Evolutionary conservation across 1,140 invertebrate species (phyloP), one percentile per base, ranked within the genome.

Genomic region (Mya arenaria): DNA sequence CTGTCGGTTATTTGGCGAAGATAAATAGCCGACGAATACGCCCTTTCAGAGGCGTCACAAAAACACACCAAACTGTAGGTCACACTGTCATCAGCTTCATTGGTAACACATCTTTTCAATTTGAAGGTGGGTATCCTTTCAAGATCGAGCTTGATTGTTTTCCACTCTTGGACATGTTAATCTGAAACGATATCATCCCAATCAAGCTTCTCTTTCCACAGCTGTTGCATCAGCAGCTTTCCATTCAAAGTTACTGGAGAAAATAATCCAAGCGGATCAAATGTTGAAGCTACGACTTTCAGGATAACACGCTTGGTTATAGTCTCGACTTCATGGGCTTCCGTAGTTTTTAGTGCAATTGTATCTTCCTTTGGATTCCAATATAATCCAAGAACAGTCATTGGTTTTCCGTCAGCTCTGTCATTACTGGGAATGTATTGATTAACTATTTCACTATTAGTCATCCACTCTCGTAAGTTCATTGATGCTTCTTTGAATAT

Each of bases 131-230:
- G 25, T 25, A 2, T 52, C 13, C 34, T 15, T 39, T 41, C 23
- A 17, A 37, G 39, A 39, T 37, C 65, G 15, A 17, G 25, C 5
- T 39, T 69, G 23, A 44, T 19, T 5, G 2, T 30, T n/a, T 28
- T 69, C 39, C 66, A 48, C 52, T 69, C 2, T 28, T 15, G 19
- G 44, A 2, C 44, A 52, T 69, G 39, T 28, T 30, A 10, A 3
- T 6, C 44, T 25, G 52, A 5, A 3, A 77, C 5, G 63, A 44
- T 32, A 34, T 78, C 75, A 25, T 78, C 75, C 75, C 63, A 78
- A 37, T 56, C 66, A 6, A 69, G 23, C 23, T 28, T 15, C 13
- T 25, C 30, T 30, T 52, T 17, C 39, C 66, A 69, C 3, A 69
- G 39, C 19, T 69, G 4, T 32, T 69, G 66, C 15, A 69, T 6